Evolutionary conservation across 53 echinoderm and acorn worm species (phyloP), one percentile per base, ranked within the genome.

Genomic region (Zoroaster sp.): DNA sequence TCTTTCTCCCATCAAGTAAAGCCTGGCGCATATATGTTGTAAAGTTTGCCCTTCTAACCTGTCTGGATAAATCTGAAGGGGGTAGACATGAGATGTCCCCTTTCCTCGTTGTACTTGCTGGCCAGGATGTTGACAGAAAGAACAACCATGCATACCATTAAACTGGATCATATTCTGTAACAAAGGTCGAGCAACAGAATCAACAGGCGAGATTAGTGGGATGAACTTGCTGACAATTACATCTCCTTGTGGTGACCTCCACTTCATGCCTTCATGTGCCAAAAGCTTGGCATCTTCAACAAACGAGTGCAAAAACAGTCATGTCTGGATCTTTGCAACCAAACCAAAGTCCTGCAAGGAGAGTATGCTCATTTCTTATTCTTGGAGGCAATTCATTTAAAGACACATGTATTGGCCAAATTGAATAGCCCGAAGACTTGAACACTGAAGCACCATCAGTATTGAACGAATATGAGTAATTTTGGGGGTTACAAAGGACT

Each of bases 401-500:
- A 32, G 67, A 41, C 2, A 82, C 36, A 39, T 82, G 83, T 23
- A 82, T 12, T 82, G 83, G 83, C 83, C 83, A 81, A 14, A 33
- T 79, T 2, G 34, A 0, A 63, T 23, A 63, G 3, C 83, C 83
- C 8, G 83, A 82, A 12, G 66, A 67, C 8, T 65, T 66, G 15
- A 66, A 77, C 18, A 77, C 53, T 14, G 83, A 66, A 23, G 83
- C 67, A 39, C 83, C 83, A 66, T 82, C 83, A 39, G 83, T 82
- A 17, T 82, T 82, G 43, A 82, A 82, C 5, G 25, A 36, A 21
- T 82, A 82, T 2, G 83, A 82, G 31, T 30, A 66, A 34, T 77
- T 51, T 3, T 76, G 5, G 1, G 31, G 33, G 18, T 77, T 13
- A 47, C 53, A 47, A 0, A 82, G 18, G 20, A 82, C 11, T 1